Conservation (phyloP, 2,113 vertebrate species). For the Aramus guarauna region DNA sequence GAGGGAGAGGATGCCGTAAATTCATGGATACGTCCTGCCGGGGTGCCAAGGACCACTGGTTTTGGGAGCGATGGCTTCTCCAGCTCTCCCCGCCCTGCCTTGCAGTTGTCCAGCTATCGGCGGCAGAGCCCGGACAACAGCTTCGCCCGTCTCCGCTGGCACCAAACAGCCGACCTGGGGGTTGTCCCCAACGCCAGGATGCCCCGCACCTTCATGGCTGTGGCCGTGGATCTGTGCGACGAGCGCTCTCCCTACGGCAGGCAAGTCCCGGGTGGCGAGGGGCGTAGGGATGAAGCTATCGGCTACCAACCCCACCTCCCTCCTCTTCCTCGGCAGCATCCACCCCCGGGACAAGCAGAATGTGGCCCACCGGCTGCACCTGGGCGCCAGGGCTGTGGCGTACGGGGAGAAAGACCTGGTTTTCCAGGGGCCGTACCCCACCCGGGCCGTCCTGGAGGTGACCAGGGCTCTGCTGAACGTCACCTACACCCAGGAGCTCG, state of each 20-base stretch:
- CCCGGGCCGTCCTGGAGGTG: neutral
- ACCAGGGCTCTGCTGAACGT: slow-evolving; percentile 60
- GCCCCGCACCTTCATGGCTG: slow-evolving; percentile 91
- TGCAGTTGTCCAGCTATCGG: slow-evolving; percentile 76
- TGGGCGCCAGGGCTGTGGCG: slow-evolving; percentile 86
- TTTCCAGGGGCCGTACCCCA: slow-evolving; percentile 86
- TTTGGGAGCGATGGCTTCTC: neutral
- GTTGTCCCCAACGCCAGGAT: slow-evolving; percentile 81
- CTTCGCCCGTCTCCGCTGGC: slow-evolving; percentile 88
- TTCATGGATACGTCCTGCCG: fast-evolving
- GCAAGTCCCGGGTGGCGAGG: neutral
- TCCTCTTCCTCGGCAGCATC: slow-evolving; percentile 69
- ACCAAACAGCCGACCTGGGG: slow-evolving; percentile 87
- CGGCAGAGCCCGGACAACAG: neutral
- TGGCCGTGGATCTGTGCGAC: slow-evolving; percentile 87
- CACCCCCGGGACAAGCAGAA: slow-evolving; percentile 89
- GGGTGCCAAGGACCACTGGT: too few relatives aligned
- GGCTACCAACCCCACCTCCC: neutral
- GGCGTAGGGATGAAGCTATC: neutral
- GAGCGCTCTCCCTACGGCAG: slow-evolving; percentile 79
- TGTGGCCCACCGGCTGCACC: slow-evolving; percentile 78
- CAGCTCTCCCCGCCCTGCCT: neutral
- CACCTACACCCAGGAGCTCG: slow-evolving; percentile 75
- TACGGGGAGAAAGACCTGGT: slow-evolving; percentile 75
- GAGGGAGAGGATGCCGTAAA: neutral